Percentiles rank a stretch among this genome's conserved stretches.
These are phyloP conservation scores for Agapornis canus DNA, from an alignment of 2,797 vertebrate genomes.

Conservation along the genomic window DNA sequence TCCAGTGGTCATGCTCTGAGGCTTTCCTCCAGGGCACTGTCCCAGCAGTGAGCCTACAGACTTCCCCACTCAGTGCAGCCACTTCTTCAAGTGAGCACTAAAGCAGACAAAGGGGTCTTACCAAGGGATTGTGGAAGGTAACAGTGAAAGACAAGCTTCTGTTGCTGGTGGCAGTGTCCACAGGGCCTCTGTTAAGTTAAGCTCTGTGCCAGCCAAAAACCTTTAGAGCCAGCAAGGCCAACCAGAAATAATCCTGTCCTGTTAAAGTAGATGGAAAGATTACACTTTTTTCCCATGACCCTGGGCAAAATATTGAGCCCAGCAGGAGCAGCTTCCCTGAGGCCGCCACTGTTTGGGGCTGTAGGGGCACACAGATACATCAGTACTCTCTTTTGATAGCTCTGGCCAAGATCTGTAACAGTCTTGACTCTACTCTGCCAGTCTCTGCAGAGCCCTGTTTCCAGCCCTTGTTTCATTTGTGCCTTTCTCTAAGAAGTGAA, in stretches of 20 bases:
- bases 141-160: not conserved
- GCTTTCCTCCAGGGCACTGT: not conserved
- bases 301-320: not conserved
- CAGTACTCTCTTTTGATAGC: not conserved
- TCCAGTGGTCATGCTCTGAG: not conserved
- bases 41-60: not conserved
- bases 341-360: not conserved
- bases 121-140: not conserved
- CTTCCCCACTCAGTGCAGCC: not conserved
- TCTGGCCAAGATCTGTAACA: not conserved
- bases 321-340: not conserved
- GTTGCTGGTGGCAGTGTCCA: not conserved
- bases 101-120: not conserved
- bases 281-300: not conserved
- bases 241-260: not conserved
- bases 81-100: not conserved
- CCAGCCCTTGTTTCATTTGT: not conserved
- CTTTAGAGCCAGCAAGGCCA: not conserved
- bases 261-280: not conserved
- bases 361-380: no score
- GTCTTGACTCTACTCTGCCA: not conserved
- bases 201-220: not conserved
- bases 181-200: not conserved
- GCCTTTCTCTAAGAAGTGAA: not conserved
- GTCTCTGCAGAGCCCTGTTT: not conserved